Evolutionary conservation across 2,797 vertebrate genomes (phyloP).

Genomic region (Gadopsis bispinosus): DNA sequence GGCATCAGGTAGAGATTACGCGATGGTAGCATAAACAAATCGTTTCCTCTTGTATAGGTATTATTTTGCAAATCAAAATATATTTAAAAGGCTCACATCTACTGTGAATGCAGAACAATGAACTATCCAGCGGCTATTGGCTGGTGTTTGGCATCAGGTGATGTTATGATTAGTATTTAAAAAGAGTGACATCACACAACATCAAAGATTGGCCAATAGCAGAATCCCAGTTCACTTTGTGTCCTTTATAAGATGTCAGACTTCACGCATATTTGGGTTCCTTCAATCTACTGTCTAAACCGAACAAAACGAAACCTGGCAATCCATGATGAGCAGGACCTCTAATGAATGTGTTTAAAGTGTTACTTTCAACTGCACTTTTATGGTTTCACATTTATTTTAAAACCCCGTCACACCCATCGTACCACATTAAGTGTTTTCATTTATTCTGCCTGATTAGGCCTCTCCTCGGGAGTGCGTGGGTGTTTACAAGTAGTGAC

Average conservation of each 20-base stretch:
- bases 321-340: background rate
- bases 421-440: conserved; percentile 1
- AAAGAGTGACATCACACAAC: background rate
- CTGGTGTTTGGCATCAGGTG: background rate
- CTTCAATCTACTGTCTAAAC: background rate
- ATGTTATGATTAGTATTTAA: background rate
- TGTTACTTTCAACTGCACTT: background rate
- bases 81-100: background rate
- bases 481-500: conserved; percentile 17
- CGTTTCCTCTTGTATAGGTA: background rate
- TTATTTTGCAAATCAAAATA: background rate
- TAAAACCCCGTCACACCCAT: background rate
- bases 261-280: background rate
- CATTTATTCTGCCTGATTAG: conserved; percentile 12
- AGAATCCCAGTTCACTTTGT: background rate
- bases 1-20: background rate
- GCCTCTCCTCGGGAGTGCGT: background rate
- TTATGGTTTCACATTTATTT: background rate
- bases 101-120: background rate
- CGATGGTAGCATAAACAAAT: background rate
- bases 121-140: background rate
- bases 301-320: background rate
- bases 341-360: background rate
- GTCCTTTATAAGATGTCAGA: background rate
- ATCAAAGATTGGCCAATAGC: background rate